Evolutionary conservation across 2,888 invertebrate species (phyloP).

Genomic region (Acleris sparsana): DNA sequence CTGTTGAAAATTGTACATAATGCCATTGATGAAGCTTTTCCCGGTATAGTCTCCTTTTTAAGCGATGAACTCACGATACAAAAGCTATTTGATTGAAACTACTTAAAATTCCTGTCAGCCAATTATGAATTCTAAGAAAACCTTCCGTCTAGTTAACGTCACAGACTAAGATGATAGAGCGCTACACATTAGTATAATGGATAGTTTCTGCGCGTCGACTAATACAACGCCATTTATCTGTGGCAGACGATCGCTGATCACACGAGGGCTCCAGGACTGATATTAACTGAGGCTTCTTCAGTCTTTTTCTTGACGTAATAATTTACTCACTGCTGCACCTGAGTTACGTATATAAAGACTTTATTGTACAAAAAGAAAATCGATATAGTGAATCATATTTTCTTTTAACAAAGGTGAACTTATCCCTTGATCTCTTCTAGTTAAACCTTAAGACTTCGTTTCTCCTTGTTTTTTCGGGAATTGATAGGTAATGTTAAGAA

Average conservation of each 20-base stretch:
- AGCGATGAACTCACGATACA: constrained; percentile 1
- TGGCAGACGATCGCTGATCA: constrained; percentile 31
- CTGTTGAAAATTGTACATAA: not conserved
- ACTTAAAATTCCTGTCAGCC: constrained; percentile 25
- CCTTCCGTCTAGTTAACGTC: constrained; percentile 24
- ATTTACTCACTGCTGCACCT: too few relatives aligned
- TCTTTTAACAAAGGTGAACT: too few relatives aligned
- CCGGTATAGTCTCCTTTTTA: not conserved
- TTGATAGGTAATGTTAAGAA: too few relatives aligned
- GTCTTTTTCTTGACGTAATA: too few relatives aligned
- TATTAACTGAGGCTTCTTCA: not conserved
- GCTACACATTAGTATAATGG: constrained; percentile 48
- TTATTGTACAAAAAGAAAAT: too few relatives aligned
- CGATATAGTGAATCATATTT: too few relatives aligned
- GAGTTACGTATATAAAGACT: too few relatives aligned
- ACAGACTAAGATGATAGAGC: constrained; percentile 49
- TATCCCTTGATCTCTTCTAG: too few relatives aligned
- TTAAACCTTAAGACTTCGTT: too few relatives aligned
- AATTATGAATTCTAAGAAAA: constrained; percentile 32
- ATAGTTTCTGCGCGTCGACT: constrained; percentile 54
- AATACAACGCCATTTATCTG: constrained; percentile 57
- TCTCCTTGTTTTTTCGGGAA: too few relatives aligned
- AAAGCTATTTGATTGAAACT: not conserved
- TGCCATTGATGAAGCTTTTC: not conserved
- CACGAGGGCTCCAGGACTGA: not conserved